A percentile compares a stretch with the other conserved stretches of the same genome.
phyloP scores from a whole-genome alignment of 2,888 invertebrate genomes.

The Melanotus villosus region DNA sequence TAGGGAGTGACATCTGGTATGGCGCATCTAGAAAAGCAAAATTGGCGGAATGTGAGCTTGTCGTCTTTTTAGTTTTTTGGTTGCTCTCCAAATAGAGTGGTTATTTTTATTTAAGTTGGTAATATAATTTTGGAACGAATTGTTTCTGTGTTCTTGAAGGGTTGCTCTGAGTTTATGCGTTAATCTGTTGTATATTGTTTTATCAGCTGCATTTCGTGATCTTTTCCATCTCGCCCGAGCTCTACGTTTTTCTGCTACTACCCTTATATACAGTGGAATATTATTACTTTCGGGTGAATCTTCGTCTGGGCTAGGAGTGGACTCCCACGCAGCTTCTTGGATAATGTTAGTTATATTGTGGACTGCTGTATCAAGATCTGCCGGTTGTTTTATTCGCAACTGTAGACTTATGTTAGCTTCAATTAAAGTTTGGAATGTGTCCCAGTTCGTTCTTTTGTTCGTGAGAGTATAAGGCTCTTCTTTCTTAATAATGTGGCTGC shows the following conservation, averaged over 20 bases:
- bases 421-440: not conserved
- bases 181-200: constrained; percentile 28
- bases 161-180: constrained; percentile 22
- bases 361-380: no score
- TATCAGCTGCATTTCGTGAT: no score
- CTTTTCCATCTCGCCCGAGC: not conserved
- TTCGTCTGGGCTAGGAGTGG: constrained; percentile 31
- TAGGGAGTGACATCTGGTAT: not conserved
- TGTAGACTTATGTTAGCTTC: constrained; percentile 1
- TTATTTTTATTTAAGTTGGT: not conserved
- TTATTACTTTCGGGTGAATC: constrained; percentile 36
- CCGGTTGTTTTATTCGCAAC: not conserved
- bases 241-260: constrained; percentile 35
- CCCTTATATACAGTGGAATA: not conserved
- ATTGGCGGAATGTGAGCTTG: no score
- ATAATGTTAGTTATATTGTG: not conserved
- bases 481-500: no score
- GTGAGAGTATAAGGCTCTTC: constrained; percentile 28
- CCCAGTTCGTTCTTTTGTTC: no score
- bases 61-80: not conserved
- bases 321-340: constrained; percentile 38
- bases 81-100: not conserved
- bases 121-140: constrained; percentile 14
- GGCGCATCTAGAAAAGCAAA: not conserved
- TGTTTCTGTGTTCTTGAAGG: not conserved